Percentiles rank a stretch among this genome's conserved stretches.
Evolutionary conservation across 2,113 vertebrate species (phyloP).

Genomic region (Stegastes partitus): DNA sequence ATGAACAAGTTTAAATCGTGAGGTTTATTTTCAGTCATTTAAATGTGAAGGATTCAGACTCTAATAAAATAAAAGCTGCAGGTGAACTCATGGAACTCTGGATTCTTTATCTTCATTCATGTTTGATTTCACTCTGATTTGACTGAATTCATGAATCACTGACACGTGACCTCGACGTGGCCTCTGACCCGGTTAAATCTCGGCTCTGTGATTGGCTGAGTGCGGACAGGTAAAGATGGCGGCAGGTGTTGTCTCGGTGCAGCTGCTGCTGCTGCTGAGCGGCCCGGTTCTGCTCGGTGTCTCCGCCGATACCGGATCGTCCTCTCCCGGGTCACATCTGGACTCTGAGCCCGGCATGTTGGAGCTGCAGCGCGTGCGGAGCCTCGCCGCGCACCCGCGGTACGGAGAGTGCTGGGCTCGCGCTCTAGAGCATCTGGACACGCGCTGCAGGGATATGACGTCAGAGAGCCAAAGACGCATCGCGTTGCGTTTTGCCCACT

Average conservation of each 20-base stretch:
- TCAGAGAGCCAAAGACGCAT: slow-evolving; percentile 81
- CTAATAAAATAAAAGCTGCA: too few relatives aligned
- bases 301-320: neutral
- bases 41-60: too few relatives aligned
- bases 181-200: slow-evolving; percentile 27
- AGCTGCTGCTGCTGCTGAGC: slow-evolving; percentile 25
- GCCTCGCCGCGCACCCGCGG: slow-evolving; percentile 62
- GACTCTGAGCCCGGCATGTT: slow-evolving; percentile 58
- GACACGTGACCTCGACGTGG: slow-evolving; percentile 34
- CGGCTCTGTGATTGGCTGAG: slow-evolving; percentile 47
- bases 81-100: too few relatives aligned
- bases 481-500: slow-evolving; percentile 82
- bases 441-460: slow-evolving; percentile 77
- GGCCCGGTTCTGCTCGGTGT: neutral
- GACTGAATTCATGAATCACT: too few relatives aligned
- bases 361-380: slow-evolving; percentile 67
- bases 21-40: too few relatives aligned
- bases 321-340: neutral
- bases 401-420: slow-evolving; percentile 83
- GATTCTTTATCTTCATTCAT: too few relatives aligned
- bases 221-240: slow-evolving; percentile 47
- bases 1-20: too few relatives aligned
- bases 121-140: too few relatives aligned
- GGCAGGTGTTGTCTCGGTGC: rapidly evolving
- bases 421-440: slow-evolving; percentile 75